Evolutionary conservation across 1,140 invertebrate genomes (phyloP).

Genomic region (Bactericera cockerelli): DNA sequence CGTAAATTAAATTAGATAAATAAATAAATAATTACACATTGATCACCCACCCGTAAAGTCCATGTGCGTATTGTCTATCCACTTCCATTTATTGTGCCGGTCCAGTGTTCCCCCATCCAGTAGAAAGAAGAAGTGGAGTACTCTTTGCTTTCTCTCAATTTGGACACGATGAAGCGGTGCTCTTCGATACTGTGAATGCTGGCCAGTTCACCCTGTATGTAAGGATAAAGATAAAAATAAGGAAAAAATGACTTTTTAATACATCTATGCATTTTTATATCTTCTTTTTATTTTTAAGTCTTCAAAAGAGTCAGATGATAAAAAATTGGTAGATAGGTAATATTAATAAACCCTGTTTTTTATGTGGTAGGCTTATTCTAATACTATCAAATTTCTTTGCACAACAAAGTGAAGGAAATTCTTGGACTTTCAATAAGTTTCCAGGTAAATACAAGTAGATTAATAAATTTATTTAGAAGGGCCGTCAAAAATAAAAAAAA

Average conservation of each 20-base stretch:
- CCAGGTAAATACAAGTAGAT: no score
- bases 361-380: no score
- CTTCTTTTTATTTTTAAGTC: not conserved
- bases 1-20: no score
- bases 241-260: no score
- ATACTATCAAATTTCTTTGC: no score
- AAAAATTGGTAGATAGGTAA: not conserved
- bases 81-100: slow-evolving; percentile 32
- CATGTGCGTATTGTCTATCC: slow-evolving; percentile 41
- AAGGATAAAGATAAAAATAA: slow-evolving; percentile 14
- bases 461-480: no score
- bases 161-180: slow-evolving; percentile 43
- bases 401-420: no score
- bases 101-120: slow-evolving; percentile 41
- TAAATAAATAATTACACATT: no score
- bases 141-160: slow-evolving; percentile 44
- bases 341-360: not conserved
- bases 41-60: slow-evolving; percentile 33
- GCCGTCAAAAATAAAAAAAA: no score
- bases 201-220: slow-evolving; percentile 29
- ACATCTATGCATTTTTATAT: not conserved
- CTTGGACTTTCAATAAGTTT: no score
- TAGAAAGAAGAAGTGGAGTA: slow-evolving; percentile 48
- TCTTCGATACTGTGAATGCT: slow-evolving; percentile 36
- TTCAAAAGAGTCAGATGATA: not conserved